Conservation (phyloP, 1,140 invertebrate species). For the Macrosteles quadrilineatus region DNA sequence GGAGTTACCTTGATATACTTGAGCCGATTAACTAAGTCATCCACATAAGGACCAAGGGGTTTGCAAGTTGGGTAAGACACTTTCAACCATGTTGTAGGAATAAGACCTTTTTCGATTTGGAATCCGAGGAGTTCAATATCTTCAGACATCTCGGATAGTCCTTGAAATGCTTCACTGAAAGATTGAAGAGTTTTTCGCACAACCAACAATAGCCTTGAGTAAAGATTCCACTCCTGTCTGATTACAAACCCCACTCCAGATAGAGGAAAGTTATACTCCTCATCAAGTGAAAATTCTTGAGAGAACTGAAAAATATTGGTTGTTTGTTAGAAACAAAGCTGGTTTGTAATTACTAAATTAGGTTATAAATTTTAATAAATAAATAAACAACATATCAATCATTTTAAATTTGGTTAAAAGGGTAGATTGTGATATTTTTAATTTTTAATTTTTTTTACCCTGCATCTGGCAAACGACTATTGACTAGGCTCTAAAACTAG, state of each 20-base stretch:
- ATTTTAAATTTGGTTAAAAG: too few relatives aligned
- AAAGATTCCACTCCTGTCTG: background rate
- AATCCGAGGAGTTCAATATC: background rate
- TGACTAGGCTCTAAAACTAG: too few relatives aligned
- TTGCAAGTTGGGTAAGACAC: background rate
- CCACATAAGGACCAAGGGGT: conserved; percentile 77
- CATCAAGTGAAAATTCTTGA: too few relatives aligned
- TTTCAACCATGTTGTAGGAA: background rate
- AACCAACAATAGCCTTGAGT: background rate
- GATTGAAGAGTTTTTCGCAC: background rate
- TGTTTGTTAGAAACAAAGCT: too few relatives aligned
- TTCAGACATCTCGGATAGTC: background rate
- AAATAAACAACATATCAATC: too few relatives aligned
- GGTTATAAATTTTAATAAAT: too few relatives aligned
- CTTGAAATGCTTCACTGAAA: background rate
- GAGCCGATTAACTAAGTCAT: conserved; percentile 80
- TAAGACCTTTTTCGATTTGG: background rate
- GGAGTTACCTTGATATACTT: conserved; percentile 62
- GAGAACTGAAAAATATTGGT: too few relatives aligned
- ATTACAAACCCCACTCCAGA: background rate
- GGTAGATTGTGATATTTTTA: too few relatives aligned
- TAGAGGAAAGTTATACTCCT: too few relatives aligned
- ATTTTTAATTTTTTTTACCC: too few relatives aligned
- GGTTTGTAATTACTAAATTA: too few relatives aligned
- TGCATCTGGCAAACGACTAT: too few relatives aligned